Base-by-base conservation (phyloP, 2,888 invertebrate species). In the Tortricodes alternella region DNA sequence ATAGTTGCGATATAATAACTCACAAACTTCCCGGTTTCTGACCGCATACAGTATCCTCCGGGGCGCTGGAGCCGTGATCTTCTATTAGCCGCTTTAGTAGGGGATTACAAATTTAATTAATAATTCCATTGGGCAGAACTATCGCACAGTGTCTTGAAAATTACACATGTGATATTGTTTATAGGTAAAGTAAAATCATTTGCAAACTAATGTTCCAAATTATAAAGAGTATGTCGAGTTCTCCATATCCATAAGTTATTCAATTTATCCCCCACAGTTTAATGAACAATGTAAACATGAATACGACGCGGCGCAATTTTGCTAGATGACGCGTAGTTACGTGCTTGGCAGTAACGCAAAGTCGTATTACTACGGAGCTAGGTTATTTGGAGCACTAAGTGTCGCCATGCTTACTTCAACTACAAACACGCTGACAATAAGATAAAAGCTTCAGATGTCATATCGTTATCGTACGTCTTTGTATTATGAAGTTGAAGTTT, bases 161-260 rank as follows among this genome's bases (percentile, higher is more conserved):
- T 39, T n/a, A n/a, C n/a, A n/a, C n/a, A n/a, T n/a, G n/a, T n/a
- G n/a, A n/a, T n/a, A n/a, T n/a, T n/a, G n/a, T n/a, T n/a, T n/a
- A n/a, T n/a, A n/a, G n/a, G n/a, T n/a, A n/a, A n/a, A n/a, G n/a
- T n/a, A n/a, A n/a, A n/a, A n/a, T n/a, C n/a, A n/a, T n/a, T n/a
- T n/a, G n/a, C n/a, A n/a, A n/a, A n/a, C n/a, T n/a, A n/a, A n/a
- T n/a, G n/a, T n/a, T n/a, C n/a, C n/a, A n/a, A n/a, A n/a, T n/a
- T n/a, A n/a, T n/a, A n/a, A n/a, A n/a, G n/a, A n/a, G n/a, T n/a
- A n/a, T n/a, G n/a, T n/a, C n/a, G n/a, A n/a, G n/a, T n/a, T n/a
- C n/a, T n/a, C n/a, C n/a, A n/a, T n/a, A n/a, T n/a, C n/a, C n/a
- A 64, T 59, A 41, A 59, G 66, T 70, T 68, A 73, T 72, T 72